Conservation (phyloP, 2,888 invertebrate genomes). For the Caenorhabditis sp. region DNA sequence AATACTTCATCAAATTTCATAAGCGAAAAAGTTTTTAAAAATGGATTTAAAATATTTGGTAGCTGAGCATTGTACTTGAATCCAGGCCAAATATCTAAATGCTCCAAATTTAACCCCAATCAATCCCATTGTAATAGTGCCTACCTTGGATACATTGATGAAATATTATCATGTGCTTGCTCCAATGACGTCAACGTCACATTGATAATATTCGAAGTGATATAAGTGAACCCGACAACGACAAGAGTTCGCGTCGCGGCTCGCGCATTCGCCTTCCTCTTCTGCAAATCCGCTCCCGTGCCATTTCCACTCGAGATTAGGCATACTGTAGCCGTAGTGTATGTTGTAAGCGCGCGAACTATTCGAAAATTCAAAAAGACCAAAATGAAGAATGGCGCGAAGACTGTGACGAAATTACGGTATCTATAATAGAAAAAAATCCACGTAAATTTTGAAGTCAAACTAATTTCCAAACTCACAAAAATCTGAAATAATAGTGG, state of each 20-base stretch:
- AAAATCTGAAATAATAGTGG: constrained; percentile 53
- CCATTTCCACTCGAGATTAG: constrained; percentile 27
- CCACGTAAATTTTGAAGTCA: constrained; percentile 16
- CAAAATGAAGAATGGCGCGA: constrained; percentile 68
- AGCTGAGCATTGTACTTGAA: too few relatives aligned
- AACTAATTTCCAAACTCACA: constrained; percentile 35
- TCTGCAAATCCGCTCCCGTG: constrained; percentile 28
- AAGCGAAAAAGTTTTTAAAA: too few relatives aligned
- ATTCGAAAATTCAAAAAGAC: constrained; percentile 63
- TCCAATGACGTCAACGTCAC: constrained; percentile 66
- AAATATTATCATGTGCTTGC: constrained; percentile 58
- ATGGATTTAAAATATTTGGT: too few relatives aligned
- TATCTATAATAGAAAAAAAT: constrained; percentile 42
- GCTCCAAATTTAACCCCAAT: too few relatives aligned
- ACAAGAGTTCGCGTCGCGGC: constrained; percentile 67
- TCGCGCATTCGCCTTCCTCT: constrained; percentile 51
- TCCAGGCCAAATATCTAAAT: too few relatives aligned
- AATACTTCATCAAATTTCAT: too few relatives aligned
- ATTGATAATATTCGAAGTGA: constrained; percentile 66
- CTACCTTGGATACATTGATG: constrained; percentile 30
- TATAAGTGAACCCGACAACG: constrained; percentile 66
- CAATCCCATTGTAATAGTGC: too few relatives aligned
- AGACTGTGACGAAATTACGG: constrained; percentile 67
- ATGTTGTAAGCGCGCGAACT: constrained; percentile 47
- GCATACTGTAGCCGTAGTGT: constrained; percentile 32